Conservation (phyloP, 2,113 vertebrate species). For the Psilopogon haemacephalus region DNA sequence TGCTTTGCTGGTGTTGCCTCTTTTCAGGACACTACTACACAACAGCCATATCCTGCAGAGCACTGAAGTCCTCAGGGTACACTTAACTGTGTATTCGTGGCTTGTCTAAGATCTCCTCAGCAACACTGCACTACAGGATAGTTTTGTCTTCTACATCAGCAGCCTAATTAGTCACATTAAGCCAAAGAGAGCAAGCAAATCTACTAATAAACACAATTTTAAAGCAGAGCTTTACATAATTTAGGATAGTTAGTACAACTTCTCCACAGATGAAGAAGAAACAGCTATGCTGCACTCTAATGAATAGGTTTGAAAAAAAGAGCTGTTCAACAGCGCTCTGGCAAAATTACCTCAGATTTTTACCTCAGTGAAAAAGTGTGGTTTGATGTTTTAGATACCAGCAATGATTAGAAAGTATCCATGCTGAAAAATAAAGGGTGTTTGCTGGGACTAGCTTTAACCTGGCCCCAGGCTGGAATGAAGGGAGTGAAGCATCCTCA, state of each 20-base stretch:
- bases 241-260: not conserved
- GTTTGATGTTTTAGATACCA: not conserved
- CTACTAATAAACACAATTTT: not conserved
- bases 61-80: not conserved
- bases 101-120: not conserved
- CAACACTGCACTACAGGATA: not conserved
- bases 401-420: not conserved
- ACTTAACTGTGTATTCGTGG: not conserved
- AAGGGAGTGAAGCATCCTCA: not conserved
- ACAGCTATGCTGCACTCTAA: not conserved
- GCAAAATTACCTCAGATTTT: not conserved
- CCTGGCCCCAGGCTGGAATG: not conserved
- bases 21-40: not conserved
- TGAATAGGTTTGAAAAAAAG: not conserved
- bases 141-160: not conserved
- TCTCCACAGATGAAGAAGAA: not conserved
- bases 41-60: not conserved
- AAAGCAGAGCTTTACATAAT: not conserved
- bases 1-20: not conserved
- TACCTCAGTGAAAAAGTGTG: not conserved
- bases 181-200: not conserved
- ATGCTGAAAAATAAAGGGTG: not conserved
- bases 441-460: not conserved
- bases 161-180: not conserved
- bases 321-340: not conserved